Conservation (phyloP, 2,797 vertebrate genomes). For the Propithecus perrieri region DNA sequence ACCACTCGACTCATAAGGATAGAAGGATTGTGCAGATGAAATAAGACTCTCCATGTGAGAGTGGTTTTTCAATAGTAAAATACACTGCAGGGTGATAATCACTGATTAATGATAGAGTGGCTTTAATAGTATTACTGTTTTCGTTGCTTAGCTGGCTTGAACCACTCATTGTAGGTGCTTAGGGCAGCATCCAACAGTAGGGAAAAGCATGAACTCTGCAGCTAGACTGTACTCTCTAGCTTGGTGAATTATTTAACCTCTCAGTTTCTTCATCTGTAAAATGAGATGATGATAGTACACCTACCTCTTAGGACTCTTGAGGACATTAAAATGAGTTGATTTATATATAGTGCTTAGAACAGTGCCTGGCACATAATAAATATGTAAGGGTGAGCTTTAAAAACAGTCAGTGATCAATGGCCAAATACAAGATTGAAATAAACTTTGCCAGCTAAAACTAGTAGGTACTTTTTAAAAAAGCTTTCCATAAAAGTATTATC, state of each 20-base stretch:
- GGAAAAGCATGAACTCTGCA: neutral
- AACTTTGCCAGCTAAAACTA: neutral
- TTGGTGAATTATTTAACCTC: neutral
- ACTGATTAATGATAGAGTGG: neutral
- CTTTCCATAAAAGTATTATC: neutral
- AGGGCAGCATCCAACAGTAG: too few species aligned
- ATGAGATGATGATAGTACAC: neutral
- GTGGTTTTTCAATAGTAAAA: neutral
- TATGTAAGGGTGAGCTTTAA: neutral
- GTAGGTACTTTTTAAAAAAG: neutral
- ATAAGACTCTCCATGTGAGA: neutral
- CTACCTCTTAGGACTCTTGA: neutral
- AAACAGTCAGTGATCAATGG: neutral
- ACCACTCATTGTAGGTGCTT: neutral
- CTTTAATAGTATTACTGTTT: neutral
- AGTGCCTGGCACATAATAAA: neutral
- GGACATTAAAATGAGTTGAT: neutral
- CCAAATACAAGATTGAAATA: neutral
- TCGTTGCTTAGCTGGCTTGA: neutral
- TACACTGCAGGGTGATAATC: neutral
- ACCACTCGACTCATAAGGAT: neutral
- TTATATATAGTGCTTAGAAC: neutral
- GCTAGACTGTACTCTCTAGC: neutral
- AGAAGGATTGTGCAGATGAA: neutral
- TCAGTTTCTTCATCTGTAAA: constrained; percentile 13